These are phyloP conservation scores for Halichoeres trimaculatus DNA, from an alignment of 2,113 vertebrate genomes.

Conservation along the genomic window DNA sequence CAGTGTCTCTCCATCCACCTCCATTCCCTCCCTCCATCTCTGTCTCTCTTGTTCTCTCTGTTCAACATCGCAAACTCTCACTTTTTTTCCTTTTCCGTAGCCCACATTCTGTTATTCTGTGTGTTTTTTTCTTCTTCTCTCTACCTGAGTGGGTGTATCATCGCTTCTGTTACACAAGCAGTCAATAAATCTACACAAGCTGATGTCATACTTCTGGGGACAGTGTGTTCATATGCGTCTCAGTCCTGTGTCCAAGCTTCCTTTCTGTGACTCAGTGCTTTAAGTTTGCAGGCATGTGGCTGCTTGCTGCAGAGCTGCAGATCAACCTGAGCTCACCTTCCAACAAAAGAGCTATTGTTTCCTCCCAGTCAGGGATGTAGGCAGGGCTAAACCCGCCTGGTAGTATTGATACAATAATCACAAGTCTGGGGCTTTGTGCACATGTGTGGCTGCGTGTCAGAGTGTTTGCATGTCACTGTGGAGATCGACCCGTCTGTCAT, in stretches of 20 bases:
- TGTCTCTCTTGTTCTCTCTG: conserved; percentile 58
- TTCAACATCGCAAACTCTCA: conserved; percentile 53
- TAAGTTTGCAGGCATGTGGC: conserved; percentile 57
- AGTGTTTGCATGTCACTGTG: background rate
- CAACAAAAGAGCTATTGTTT: conserved; percentile 72
- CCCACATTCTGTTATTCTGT: conserved; percentile 53
- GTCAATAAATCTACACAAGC: conserved; percentile 56
- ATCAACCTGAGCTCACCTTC: conserved; percentile 55
- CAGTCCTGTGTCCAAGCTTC: conserved; percentile 30
- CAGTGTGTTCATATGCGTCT: conserved; percentile 52
- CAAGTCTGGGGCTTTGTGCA: conserved; percentile 2
- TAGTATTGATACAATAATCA: conserved; percentile 47
- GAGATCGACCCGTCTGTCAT: conserved; percentile 34
- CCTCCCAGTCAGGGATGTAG: conserved; percentile 10
- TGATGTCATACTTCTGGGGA: conserved; percentile 69
- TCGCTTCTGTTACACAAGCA: conserved; percentile 71
- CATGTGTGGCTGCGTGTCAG: background rate
- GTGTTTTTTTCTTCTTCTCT: conserved; percentile 25
- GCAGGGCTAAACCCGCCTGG: conserved; percentile 26
- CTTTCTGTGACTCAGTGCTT: conserved; percentile 61
- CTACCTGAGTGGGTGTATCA: conserved; percentile 70
- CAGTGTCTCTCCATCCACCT: conserved; percentile 72
- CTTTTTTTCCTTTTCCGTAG: conserved; percentile 36
- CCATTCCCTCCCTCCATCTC: conserved; percentile 63
- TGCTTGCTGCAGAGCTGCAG: conserved; percentile 68